Conservation (phyloP, 2,113 vertebrate species). For the Silurus meridionalis region DNA sequence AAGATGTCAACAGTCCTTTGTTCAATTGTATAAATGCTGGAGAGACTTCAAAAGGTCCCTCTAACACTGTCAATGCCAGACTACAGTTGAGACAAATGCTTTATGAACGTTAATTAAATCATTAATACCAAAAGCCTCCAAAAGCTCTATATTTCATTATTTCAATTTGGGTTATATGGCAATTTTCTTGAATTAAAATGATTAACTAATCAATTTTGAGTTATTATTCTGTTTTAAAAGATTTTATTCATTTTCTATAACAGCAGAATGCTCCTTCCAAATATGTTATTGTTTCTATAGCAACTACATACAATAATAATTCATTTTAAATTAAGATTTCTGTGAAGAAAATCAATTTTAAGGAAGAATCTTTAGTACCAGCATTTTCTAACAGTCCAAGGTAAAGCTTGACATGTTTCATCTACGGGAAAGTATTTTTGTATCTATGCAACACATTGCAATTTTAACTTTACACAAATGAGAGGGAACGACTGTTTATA, state of each 20-base stretch:
- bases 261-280: not conserved
- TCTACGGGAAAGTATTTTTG: not conserved
- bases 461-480: not conserved
- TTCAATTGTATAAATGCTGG: constrained; percentile 42
- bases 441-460: not conserved
- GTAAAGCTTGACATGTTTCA: not conserved
- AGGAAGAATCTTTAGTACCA: not conserved
- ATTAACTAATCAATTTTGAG: too few species aligned
- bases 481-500: not conserved
- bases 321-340: not conserved
- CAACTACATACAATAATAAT: not conserved
- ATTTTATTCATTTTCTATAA: not conserved
- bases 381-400: not conserved
- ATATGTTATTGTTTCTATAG: too few species aligned
- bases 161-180: not conserved
- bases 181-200: not conserved
- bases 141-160: not conserved
- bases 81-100: constrained; percentile 3
- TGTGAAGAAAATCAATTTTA: not conserved
- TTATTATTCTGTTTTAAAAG: not conserved
- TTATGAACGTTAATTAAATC: not conserved
- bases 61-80: not conserved
- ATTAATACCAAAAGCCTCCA: not conserved
- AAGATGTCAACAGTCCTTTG: constrained; percentile 34
- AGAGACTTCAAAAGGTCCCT: constrained; percentile 32